phyloP scores from a whole-genome alignment of 2,797 vertebrate species.

The Uromys caudimaculatus region DNA sequence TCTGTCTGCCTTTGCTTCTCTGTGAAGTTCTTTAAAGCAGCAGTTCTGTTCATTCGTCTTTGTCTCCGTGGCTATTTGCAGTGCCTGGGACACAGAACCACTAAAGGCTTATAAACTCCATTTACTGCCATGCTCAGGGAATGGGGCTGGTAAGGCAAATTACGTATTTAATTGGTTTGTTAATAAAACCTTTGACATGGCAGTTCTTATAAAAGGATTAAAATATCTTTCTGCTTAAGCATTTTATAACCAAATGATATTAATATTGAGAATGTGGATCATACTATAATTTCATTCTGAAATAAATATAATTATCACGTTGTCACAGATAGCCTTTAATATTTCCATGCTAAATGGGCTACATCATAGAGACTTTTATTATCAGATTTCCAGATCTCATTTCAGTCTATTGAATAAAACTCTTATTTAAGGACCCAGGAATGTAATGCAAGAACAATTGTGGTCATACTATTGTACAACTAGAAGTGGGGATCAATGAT shows the following conservation, averaged over 20 bases:
- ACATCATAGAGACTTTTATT: background rate
- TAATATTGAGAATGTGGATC: slow-evolving; percentile 42
- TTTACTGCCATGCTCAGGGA: slow-evolving; percentile 28
- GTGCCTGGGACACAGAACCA: slow-evolving; percentile 17
- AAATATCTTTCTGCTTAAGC: slow-evolving; percentile 38
- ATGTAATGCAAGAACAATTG: slow-evolving; percentile 37
- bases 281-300: slow-evolving; percentile 23
- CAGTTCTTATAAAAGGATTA: slow-evolving; percentile 55
- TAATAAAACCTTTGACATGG: slow-evolving; percentile 37
- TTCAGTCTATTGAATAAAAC: slow-evolving; percentile 24
- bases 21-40: slow-evolving; percentile 23
- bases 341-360: slow-evolving; percentile 4
- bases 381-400: slow-evolving; percentile 34
- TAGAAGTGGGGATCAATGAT: slow-evolving; percentile 5
- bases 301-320: background rate
- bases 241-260: slow-evolving; percentile 34
- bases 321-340: slow-evolving; percentile 2
- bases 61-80: background rate
- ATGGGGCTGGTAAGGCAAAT: slow-evolving; percentile 36
- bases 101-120: slow-evolving; percentile 13
- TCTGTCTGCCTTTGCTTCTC: background rate
- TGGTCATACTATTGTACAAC: background rate
- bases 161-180: slow-evolving; percentile 46
- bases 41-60: slow-evolving; percentile 7
- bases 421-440: background rate